Evolutionary conservation across 2,888 invertebrate genomes (phyloP).

Genomic region (Drosophila nigritarsus): DNA sequence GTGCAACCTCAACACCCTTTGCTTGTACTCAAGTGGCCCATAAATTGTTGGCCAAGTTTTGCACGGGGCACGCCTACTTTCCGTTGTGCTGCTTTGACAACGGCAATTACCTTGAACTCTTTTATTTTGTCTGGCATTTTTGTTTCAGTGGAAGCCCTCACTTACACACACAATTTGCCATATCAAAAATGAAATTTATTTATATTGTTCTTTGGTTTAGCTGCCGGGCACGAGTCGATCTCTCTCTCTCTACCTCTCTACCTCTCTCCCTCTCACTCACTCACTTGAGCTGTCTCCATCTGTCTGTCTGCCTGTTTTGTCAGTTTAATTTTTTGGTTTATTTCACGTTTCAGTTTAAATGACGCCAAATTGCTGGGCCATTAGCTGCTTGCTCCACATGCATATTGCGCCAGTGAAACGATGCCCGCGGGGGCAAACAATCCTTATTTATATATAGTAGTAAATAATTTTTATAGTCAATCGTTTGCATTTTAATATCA

Average conservation of each 20-base stretch:
- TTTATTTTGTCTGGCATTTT: conserved; percentile 41
- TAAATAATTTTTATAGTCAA: conserved; percentile 73
- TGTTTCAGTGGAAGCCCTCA: conserved; percentile 45
- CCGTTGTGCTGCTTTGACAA: conserved; percentile 78
- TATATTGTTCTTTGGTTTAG: conserved; percentile 61
- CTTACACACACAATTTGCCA: conserved; percentile 32
- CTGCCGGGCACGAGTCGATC: conserved; percentile 60
- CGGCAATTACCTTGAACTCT: conserved; percentile 80
- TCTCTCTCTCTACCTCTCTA: conserved; percentile 1
- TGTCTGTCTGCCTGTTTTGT: conserved; percentile 49
- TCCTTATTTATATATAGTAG: conserved; percentile 57
- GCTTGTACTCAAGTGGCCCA: conserved; percentile 80
- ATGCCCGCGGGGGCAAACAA: conserved; percentile 26
- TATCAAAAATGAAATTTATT: conserved; percentile 68
- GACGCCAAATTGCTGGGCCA: conserved; percentile 75
- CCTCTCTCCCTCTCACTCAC: not conserved
- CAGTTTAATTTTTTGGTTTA: conserved; percentile 75
- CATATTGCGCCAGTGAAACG: conserved; percentile 45
- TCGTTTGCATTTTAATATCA: conserved; percentile 78
- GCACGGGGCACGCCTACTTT: conserved; percentile 70
- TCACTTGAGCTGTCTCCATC: conserved; percentile 12
- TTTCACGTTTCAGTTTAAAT: conserved; percentile 72
- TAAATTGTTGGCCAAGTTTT: conserved; percentile 80
- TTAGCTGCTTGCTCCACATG: conserved; percentile 66
- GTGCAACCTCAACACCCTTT: conserved; percentile 81